A percentile compares a stretch with the other conserved stretches of the same genome.
phyloP scores from a whole-genome alignment of 64 coral and sea anemone species.

The Actinia tenebrosa region DNA sequence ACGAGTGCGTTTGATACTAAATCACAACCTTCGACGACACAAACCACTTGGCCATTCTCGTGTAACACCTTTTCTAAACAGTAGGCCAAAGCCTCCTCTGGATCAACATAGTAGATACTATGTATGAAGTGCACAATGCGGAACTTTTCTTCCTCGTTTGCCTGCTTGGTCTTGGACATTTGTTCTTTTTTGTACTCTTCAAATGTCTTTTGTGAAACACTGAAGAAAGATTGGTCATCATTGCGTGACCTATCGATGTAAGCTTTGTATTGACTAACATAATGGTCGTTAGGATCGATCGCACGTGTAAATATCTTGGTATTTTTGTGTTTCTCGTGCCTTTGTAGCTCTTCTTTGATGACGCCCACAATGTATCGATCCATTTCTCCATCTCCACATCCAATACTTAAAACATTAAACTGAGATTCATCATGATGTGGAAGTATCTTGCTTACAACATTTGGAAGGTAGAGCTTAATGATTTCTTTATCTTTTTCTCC shows the following conservation, averaged over 20 bases:
- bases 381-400: constrained; percentile 17
- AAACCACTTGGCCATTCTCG: no score
- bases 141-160: neutral
- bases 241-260: neutral
- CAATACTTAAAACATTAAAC: constrained; percentile 2
- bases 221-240: neutral
- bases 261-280: neutral
- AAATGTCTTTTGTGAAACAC: constrained; percentile 13
- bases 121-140: neutral
- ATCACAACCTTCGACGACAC: no score
- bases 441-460: neutral
- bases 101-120: no score
- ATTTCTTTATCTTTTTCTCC: neutral
- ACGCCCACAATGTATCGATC: neutral
- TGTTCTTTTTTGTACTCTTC: constrained; percentile 13
- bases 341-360: neutral
- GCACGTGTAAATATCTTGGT: neutral
- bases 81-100: no score
- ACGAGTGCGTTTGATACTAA: no score
- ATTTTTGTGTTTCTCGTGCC: neutral
- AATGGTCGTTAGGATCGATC: neutral
- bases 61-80: no score
- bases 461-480: neutral
- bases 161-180: neutral
- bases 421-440: neutral